Percentiles rank a stretch among this genome's conserved stretches.
Evolutionary conservation across 1,140 invertebrate species (phyloP).

Genomic region (Tetraneura akinire): DNA sequence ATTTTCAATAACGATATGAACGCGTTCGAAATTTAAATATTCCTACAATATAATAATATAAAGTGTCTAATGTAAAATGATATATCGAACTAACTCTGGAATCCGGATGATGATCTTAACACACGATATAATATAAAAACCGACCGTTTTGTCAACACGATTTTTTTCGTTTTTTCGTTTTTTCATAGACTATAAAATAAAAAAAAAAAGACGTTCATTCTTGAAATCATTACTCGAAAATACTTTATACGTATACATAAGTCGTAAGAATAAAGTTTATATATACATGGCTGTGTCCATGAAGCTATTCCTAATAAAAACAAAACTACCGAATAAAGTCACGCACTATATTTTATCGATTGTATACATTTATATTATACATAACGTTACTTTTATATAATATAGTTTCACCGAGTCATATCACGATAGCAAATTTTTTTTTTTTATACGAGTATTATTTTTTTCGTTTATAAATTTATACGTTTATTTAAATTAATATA

Average conservation of each 20-base stretch:
- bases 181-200: not conserved
- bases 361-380: not conserved
- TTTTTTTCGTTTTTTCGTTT: too few species aligned
- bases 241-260: too few species aligned
- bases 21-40: too few species aligned
- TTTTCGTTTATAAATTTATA: not conserved
- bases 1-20: too few species aligned
- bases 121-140: not conserved
- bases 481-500: not conserved
- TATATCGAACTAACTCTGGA: too few species aligned
- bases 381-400: not conserved
- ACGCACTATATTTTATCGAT: not conserved
- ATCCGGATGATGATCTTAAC: too few species aligned
- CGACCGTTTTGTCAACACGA: too few species aligned
- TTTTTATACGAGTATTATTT: too few species aligned
- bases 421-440: not conserved
- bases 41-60: too few species aligned
- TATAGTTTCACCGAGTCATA: not conserved
- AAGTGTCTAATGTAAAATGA: too few species aligned
- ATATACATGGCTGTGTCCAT: not conserved
- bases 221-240: not conserved
- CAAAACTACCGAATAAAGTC: not conserved
- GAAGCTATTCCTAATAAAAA: conserved; percentile 3
- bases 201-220: not conserved
- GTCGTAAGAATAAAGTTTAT: not conserved